Conservation (phyloP, 1,140 invertebrate species). For the Metopolophium dirhodum region DNA sequence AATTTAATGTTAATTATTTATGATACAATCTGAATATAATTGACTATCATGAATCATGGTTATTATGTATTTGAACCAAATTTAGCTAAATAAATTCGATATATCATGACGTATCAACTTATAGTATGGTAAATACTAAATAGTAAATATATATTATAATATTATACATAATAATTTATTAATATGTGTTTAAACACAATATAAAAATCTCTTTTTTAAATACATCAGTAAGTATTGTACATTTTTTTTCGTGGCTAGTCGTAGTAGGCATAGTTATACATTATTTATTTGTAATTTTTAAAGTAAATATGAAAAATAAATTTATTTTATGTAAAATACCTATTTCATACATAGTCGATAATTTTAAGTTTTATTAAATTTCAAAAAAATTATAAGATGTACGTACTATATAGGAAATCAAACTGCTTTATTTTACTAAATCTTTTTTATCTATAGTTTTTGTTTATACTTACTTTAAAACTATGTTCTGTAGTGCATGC, state of each 20-base stretch:
- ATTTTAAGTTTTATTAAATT: background rate
- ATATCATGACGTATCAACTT: background rate
- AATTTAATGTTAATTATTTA: slow-evolving; percentile 18
- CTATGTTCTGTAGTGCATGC: background rate
- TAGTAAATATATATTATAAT: background rate
- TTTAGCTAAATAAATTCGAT: background rate
- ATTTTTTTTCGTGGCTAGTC: background rate
- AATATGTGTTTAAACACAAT: background rate
- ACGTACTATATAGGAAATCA: background rate
- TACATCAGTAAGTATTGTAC: background rate
- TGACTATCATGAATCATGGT: background rate
- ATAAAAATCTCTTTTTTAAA: background rate
- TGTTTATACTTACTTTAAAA: background rate
- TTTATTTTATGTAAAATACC: background rate
- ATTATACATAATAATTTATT: too few species aligned
- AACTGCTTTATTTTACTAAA: background rate
- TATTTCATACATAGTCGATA: background rate
- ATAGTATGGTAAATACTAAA: background rate
- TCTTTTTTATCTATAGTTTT: background rate
- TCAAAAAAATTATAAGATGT: background rate
- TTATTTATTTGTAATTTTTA: background rate
- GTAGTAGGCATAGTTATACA: background rate
- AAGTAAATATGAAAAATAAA: background rate
- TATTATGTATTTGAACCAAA: background rate
- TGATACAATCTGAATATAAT: background rate